These are phyloP conservation scores for Bovichtus diacanthus DNA, from an alignment of 2,797 vertebrate species.

Conservation along the genomic window DNA sequence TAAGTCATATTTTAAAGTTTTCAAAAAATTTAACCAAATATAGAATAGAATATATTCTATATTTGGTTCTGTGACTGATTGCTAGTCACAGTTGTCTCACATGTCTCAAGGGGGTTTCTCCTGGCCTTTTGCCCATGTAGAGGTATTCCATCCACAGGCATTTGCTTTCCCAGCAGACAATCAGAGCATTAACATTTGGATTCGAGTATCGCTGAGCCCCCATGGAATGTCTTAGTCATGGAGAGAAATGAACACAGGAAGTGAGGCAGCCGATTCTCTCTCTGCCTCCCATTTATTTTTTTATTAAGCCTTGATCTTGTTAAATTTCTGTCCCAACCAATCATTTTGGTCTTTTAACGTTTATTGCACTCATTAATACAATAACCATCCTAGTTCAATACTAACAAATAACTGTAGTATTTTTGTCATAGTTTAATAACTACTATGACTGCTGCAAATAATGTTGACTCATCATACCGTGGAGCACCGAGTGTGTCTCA, in stretches of 20 bases:
- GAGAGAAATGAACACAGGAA: constrained; percentile 39
- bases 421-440: background rate
- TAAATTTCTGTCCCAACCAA: background rate
- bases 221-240: constrained; percentile 45
- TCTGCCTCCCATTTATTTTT: background rate
- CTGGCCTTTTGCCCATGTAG: constrained; percentile 20
- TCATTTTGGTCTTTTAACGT: background rate
- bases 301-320: background rate
- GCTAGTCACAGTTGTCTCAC: constrained; percentile 11
- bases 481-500: background rate
- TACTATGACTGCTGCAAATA: background rate
- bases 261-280: constrained; percentile 25
- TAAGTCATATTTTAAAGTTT: too few relatives aligned
- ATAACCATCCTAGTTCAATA: background rate
- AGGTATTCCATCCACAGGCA: constrained; percentile 26
- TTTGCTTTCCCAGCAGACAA: constrained; percentile 40
- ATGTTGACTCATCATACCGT: background rate
- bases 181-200: constrained; percentile 32
- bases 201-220: constrained; percentile 15
- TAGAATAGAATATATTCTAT: too few relatives aligned
- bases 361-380: background rate
- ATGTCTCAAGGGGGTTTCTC: background rate
- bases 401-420: background rate
- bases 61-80: too few relatives aligned
- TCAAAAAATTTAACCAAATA: too few relatives aligned